Evolutionary conservation across 2,888 invertebrate genomes (phyloP), one percentile per base, ranked within the genome.

Genomic region (Torymus tubicola): DNA sequence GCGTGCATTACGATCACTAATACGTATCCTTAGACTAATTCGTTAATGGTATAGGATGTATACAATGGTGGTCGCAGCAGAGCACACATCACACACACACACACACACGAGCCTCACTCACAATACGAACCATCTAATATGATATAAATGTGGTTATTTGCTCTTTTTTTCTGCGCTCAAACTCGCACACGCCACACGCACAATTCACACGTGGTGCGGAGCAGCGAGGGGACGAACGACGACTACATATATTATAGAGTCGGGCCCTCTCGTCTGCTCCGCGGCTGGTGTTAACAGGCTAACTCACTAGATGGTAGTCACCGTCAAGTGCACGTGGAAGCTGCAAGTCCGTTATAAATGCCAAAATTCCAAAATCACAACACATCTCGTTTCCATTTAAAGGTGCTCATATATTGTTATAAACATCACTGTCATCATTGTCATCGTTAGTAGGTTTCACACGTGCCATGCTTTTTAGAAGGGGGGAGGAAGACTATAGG

Each of bases 1-100:
- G 72, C 82, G 82, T 82, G 82, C 82, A 80, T 63, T 79, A 82
- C 73, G 55, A 77, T 82, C 64, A 82, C 82, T 82, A 82, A 75
- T 65, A 79, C 55, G 57, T 69, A 31, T 68, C 50, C 61, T 67
- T 68, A 68, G 21, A 63, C 21, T 65, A 71, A 70, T 67, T 18
- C 31, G 31, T 31, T 31, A 31, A 52, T 61, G 50, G 55, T 50
- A 52, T 55, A 52, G 50, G 50, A 73, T 57, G 61, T 57, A 24
- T 67, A 42, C 18, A 68, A 57, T 21, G 31, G 61, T 58, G 18
- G 21, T 80, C 50, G 67, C 57, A 72, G 61, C 31, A 31, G 31
- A 31, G 31, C 31, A 31, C 31, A 31, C 31, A 67, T 18, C 57
- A 63, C 63, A 73, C 70, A 71, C 70, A 67, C 61, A 72, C 18